Evolutionary conservation across 2,888 invertebrate genomes (phyloP), one percentile per base, ranked within the genome.

Genomic region (Buathra laborator): DNA sequence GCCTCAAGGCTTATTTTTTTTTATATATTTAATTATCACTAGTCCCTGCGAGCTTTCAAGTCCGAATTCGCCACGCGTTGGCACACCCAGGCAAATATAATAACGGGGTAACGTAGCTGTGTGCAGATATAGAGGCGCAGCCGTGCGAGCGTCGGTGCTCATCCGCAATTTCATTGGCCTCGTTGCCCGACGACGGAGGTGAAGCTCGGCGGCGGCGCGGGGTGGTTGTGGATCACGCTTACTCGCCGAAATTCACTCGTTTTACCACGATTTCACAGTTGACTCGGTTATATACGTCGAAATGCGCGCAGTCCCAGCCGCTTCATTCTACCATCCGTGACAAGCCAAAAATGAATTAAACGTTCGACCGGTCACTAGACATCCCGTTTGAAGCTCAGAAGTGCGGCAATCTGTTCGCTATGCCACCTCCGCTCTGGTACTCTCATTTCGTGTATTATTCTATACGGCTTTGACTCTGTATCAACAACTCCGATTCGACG

Each of bases 11-110:
- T 83, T 75, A 79, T 79, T 84, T 80, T 43, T 56, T 71, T 66
- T 68, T 67, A 72, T 78, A 72, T 77, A 84, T 76, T 84, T 81
- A 80, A 84, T 84, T 77, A 84, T n/a, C 48, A 64, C 56, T 24
- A 9, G 59, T 43, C 71, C 76, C 67, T 66, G 48, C 59, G 76
- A 80, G 76, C 66, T 77, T 70, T 44, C 76, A 72, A 67, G 72
- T 68, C 67, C 67, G 48, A 72, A 76, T 84, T 81, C 56, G 46
- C 16, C 48, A 44, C 62, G 72, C 32, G 14, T 19, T 37, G 48
- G 16, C 43, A 2, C 48, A 44, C 51, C 75, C 59, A 14, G 70
- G 74, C 56, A 83, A 83, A 83, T 83, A 79, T 83, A 83, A 83
- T 79, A 83, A 83, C 59, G 67, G 68, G 9, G 6, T 12, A 14